Evolutionary conservation across 2,113 vertebrate species (phyloP).

Genomic region (Ahaetulla prasina): DNA sequence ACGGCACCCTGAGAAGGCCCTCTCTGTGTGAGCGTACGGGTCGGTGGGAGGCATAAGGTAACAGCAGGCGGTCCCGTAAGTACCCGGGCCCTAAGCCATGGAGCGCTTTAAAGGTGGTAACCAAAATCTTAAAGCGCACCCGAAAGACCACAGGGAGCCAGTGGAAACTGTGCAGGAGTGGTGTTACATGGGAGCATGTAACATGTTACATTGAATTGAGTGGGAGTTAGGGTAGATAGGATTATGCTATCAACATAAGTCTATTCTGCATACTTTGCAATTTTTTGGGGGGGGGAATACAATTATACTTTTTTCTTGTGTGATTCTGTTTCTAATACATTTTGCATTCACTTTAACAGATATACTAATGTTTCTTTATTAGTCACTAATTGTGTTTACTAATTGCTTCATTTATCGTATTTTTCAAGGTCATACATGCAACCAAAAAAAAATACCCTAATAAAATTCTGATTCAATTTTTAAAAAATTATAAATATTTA

Average conservation of each 20-base stretch:
- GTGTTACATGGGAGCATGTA: too few species aligned
- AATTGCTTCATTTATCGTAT: background rate
- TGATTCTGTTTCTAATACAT: background rate
- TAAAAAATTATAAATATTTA: background rate
- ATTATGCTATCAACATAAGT: background rate
- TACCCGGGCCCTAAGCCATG: too few species aligned
- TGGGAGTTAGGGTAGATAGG: background rate
- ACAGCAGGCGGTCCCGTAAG: too few species aligned
- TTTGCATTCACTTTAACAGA: background rate
- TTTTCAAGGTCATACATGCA: background rate
- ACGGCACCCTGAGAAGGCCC: too few species aligned
- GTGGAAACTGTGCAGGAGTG: too few species aligned
- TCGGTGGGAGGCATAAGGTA: too few species aligned
- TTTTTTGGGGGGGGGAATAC: background rate
- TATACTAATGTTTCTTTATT: background rate
- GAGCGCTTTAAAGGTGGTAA: too few species aligned
- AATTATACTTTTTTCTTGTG: background rate
- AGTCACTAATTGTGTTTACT: background rate
- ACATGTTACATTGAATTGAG: too few species aligned
- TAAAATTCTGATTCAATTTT: background rate
- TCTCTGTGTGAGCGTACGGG: too few species aligned
- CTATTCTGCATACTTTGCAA: background rate
- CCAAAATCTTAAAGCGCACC: too few species aligned
- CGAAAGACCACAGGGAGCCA: too few species aligned
- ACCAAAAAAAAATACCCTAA: background rate